A percentile compares a stretch with the other conserved stretches of the same genome.
phyloP scores from a whole-genome alignment of 30 jellyfish, hydroid and myxozoan genomes.

The Catostylus mosaicus region DNA sequence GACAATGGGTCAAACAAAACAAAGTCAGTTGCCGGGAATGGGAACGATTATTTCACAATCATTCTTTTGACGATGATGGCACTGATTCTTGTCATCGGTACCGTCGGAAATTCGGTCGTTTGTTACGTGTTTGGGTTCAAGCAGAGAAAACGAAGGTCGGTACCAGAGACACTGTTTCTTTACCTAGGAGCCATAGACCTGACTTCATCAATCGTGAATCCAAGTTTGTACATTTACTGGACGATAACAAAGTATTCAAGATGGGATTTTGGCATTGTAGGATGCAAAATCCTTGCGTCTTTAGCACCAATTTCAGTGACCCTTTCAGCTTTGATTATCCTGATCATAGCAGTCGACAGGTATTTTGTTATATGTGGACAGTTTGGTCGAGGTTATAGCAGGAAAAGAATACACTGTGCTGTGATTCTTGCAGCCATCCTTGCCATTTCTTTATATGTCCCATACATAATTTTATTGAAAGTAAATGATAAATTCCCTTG shows the following conservation, averaged over 20 bases:
- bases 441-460: constrained; percentile 58
- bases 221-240: constrained; percentile 77
- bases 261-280: constrained; percentile 93
- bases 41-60: constrained; percentile 45
- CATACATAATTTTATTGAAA: constrained; percentile 40
- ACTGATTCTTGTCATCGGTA: constrained; percentile 75
- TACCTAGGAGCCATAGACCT: constrained; percentile 82
- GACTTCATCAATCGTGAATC: constrained; percentile 81
- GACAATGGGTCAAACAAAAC: background rate
- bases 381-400: constrained; percentile 72
- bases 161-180: constrained; percentile 84
- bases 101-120: constrained; percentile 84
- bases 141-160: constrained; percentile 62
- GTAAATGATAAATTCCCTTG: constrained; percentile 32
- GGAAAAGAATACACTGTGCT: constrained; percentile 38
- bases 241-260: constrained; percentile 56
- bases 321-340: constrained; percentile 81
- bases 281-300: constrained; percentile 83
- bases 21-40: background rate
- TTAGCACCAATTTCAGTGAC: constrained; percentile 85
- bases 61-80: constrained; percentile 47
- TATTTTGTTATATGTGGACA: constrained; percentile 77
- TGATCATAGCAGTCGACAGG: constrained; percentile 86
- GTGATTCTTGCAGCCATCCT: constrained; percentile 49
- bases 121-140: constrained; percentile 79